Base-by-base conservation (phyloP, 2,113 vertebrate species). In the Clarias magur region DNA sequence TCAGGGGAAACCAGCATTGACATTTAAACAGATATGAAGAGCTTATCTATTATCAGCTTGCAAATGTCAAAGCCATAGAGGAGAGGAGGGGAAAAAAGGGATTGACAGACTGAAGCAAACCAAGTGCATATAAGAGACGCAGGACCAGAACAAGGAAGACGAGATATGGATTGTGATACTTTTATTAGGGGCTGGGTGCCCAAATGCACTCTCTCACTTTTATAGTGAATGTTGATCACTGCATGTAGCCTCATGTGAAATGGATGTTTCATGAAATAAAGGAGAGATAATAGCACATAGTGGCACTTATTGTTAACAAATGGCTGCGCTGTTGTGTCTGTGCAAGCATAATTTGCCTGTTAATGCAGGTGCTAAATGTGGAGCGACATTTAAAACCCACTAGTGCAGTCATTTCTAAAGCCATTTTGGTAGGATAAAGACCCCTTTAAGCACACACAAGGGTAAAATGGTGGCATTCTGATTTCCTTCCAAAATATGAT, bases 1-100 rank as follows among this genome's bases (percentile, higher is more conserved):
- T 86, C 82, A 68, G 48, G 85, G 82, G 85, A 91, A 88, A 78
- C 27, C 86, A 86, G 73, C 70, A 84, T 53, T 90, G 88, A 83
- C 89, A 88, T 91, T 91, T 89, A 91, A 87, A 84, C 86, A 85
- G 88, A 85, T 88, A 89, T 87, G 85, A 89, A 89, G 84, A 85
- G 88, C 90, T 89, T 86, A 86, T 73, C 60, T 38, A 79, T 87
- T 89, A 88, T 84, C 85, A 25, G 23, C 42, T 75, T 82, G 85
- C 53, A 91, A 89, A 91, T 91, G 90, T 91, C 88, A 91, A 88
- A 81, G 65, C 68, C 72, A 80, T 83, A 80, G 63, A 79, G 83
- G 53, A 42, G 54, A 70, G 38, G 57, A n/a, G n/a, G 60, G 25
- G 5, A 80, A 79, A 63, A 62, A 65, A 75, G 5, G 38, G 72